Conservation (phyloP, 2,797 vertebrate species). For the Scolopax bukidnonensis region DNA sequence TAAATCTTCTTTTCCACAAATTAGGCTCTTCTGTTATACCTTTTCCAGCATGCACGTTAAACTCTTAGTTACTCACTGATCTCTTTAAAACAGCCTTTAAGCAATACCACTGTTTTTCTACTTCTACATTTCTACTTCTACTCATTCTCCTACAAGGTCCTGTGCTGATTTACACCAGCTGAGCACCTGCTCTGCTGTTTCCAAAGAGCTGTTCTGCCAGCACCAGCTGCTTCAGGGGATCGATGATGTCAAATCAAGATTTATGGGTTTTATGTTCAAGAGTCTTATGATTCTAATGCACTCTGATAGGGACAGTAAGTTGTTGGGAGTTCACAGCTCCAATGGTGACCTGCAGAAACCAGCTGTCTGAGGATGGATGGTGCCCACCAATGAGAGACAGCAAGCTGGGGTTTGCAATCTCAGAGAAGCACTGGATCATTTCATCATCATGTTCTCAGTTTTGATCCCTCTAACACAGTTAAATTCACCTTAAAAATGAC, state of each 20-base stretch:
- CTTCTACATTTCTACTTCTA: not conserved
- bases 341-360: not conserved
- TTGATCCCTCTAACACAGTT: not conserved
- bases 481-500: not conserved
- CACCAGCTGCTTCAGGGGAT: not conserved
- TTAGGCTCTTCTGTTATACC: not conserved
- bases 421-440: not conserved
- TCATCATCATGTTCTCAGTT: not conserved
- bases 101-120: not conserved
- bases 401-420: not conserved
- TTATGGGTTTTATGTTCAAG: not conserved
- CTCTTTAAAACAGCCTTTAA: constrained; percentile 30
- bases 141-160: not conserved
- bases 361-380: not conserved
- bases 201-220: not conserved
- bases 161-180: not conserved
- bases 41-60: not conserved
- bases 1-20: not conserved
- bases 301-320: not conserved
- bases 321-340: not conserved
- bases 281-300: not conserved
- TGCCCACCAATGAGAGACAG: not conserved
- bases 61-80: not conserved
- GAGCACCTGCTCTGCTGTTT: not conserved
- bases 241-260: not conserved